Percentiles rank a stretch among this genome's conserved stretches.
These are phyloP conservation scores for Eustalomyia histrio DNA, from an alignment of 2,888 invertebrate species.

Conservation along the genomic window DNA sequence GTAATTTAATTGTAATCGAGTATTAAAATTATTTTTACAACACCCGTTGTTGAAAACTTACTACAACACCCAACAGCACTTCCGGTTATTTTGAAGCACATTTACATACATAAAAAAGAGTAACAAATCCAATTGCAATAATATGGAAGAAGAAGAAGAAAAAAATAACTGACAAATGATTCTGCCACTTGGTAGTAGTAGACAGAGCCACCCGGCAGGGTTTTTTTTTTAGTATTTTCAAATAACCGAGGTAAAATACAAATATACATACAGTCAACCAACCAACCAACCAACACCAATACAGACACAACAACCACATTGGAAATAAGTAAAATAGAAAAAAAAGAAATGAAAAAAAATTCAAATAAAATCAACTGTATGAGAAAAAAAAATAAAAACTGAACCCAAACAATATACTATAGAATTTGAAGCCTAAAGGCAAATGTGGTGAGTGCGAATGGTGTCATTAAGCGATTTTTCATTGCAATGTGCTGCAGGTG, in stretches of 20 bases:
- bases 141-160: slow-evolving; percentile 57
- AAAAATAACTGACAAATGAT: slow-evolving; percentile 69
- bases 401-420: slow-evolving; percentile 59
- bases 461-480: slow-evolving; percentile 79
- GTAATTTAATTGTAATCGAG: no score
- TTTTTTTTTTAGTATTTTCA: slow-evolving; percentile 24
- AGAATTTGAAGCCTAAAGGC: slow-evolving; percentile 65
- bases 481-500: slow-evolving; percentile 77
- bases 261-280: slow-evolving; percentile 29
- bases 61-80: slow-evolving; percentile 47
- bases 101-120: slow-evolving; percentile 59
- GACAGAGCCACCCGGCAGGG: slow-evolving; percentile 62
- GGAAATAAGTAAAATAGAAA: slow-evolving; percentile 30
- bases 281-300: background rate
- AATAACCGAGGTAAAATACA: slow-evolving; percentile 48
- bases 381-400: slow-evolving; percentile 42
- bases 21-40: no score
- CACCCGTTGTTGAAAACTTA: slow-evolving; percentile 45
- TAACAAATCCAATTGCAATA: slow-evolving; percentile 71
- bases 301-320: slow-evolving; percentile 32
- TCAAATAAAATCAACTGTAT: slow-evolving; percentile 36
- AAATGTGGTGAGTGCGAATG: slow-evolving; percentile 71
- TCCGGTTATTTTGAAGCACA: slow-evolving; percentile 63
- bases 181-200: slow-evolving; percentile 65
- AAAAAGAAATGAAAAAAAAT: background rate